A percentile compares a stretch with the other conserved stretches of the same genome.
Evolutionary conservation across 2,888 invertebrate species (phyloP).

Genomic region (Masnerella sp.): DNA sequence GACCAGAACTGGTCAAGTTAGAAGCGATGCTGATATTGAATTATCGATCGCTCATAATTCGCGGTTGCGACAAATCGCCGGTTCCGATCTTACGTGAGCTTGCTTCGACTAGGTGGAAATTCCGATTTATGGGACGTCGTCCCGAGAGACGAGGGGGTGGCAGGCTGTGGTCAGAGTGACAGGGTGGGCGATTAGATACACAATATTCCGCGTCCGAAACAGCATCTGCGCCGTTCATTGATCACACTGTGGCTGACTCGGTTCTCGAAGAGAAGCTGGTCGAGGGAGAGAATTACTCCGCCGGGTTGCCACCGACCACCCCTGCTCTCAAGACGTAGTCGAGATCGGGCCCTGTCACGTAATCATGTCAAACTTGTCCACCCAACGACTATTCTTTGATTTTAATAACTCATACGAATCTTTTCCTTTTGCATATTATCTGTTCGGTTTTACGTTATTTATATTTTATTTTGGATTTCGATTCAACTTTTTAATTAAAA

Average conservation of each 20-base stretch:
- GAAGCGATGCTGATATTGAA: slow-evolving; percentile 58
- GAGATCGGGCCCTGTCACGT: slow-evolving; percentile 62
- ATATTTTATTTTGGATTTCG: no score
- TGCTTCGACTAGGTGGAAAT: slow-evolving; percentile 69
- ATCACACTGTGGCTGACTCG: slow-evolving; percentile 68
- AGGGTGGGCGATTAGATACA: slow-evolving; percentile 77
- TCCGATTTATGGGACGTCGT: slow-evolving; percentile 76
- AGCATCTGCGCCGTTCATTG: slow-evolving; percentile 77
- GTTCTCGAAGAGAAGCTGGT: slow-evolving; percentile 48
- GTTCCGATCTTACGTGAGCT: slow-evolving; percentile 69
- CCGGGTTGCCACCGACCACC: slow-evolving; percentile 36
- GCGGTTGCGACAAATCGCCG: slow-evolving; percentile 68
- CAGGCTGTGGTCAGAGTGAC: slow-evolving; percentile 75
- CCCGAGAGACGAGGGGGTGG: slow-evolving; percentile 66
- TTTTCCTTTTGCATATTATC: slow-evolving; percentile 11
- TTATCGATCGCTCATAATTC: slow-evolving; percentile 66
- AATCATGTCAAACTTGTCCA: slow-evolving; percentile 60
- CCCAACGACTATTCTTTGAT: slow-evolving; percentile 32
- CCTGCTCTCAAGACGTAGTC: slow-evolving; percentile 47
- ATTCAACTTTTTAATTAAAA: no score
- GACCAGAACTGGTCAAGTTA: slow-evolving; percentile 52
- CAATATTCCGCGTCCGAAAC: slow-evolving; percentile 75
- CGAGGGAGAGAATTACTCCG: slow-evolving; percentile 57
- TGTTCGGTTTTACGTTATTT: not conserved
- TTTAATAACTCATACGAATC: not conserved